Percentiles rank a stretch among this genome's conserved stretches.
phyloP scores from a whole-genome alignment of 2,797 vertebrate species.

The Microctenopoma lineatum region DNA sequence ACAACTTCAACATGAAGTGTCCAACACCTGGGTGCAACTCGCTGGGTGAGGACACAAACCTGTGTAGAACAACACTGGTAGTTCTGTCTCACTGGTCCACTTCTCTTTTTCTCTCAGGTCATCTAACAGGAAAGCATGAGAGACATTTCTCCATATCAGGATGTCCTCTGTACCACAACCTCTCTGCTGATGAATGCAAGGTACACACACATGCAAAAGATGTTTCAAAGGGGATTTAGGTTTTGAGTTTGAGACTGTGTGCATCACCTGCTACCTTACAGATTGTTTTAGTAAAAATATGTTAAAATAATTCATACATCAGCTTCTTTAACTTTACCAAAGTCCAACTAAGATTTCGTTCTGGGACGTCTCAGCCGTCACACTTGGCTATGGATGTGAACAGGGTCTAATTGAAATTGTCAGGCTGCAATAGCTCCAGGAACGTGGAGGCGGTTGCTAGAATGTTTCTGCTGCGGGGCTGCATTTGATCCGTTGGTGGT shows the following conservation, averaged over 20 bases:
- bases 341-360: not conserved
- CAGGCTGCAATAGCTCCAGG: constrained; percentile 46
- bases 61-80: not conserved
- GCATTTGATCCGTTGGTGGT: constrained; percentile 35
- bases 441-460: constrained; percentile 18
- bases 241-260: constrained; percentile 3
- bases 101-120: constrained; percentile 79
- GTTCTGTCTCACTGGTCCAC: not conserved
- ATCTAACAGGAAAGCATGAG: constrained; percentile 95
- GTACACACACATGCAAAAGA: constrained; percentile 72
- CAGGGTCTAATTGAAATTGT: constrained; percentile 42
- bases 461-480: constrained; percentile 32
- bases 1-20: constrained; percentile 99
- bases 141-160: constrained; percentile 98
- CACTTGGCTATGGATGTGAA: constrained; percentile 2
- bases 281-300: not conserved
- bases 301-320: not conserved
- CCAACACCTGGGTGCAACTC: constrained; percentile 99
- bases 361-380: not conserved
- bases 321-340: not conserved
- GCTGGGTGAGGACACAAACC: constrained; percentile 84
- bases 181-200: constrained; percentile 98
- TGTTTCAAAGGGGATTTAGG: not conserved
- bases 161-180: constrained; percentile 96
- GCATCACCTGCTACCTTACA: no score